phyloP scores from a whole-genome alignment of 1,140 invertebrate genomes.

The Gryllus bimaculatus region DNA sequence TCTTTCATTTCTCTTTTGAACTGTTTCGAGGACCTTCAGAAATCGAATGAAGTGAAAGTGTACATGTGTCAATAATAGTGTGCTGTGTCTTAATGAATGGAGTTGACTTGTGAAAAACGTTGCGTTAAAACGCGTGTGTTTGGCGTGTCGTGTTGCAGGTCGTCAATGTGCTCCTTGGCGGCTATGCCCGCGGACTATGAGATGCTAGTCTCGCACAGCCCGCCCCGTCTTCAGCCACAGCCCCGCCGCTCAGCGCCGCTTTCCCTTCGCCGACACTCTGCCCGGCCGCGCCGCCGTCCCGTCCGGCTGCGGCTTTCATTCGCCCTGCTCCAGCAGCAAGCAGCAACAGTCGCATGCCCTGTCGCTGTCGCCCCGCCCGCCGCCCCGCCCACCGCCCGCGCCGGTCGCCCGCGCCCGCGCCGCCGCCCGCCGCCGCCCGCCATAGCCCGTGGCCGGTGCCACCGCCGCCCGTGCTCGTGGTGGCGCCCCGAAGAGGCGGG shows the following conservation, averaged over 20 bases:
- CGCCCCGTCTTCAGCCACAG: conserved; percentile 33
- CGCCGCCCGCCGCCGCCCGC: conserved; percentile 22
- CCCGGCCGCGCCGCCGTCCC: conserved; percentile 32
- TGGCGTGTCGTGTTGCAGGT: conserved; percentile 8
- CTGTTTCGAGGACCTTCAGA: no score
- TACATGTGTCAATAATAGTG: no score
- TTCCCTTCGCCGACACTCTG: conserved; percentile 34
- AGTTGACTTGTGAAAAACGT: neutral
- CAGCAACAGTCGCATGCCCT: conserved; percentile 31
- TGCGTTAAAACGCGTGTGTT: neutral
- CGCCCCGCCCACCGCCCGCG: conserved; percentile 23
- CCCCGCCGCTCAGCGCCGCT: conserved; percentile 27
- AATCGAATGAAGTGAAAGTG: no score
- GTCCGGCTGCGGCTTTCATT: conserved; percentile 27
- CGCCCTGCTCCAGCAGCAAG: no score
- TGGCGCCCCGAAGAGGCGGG: conserved; percentile 32
- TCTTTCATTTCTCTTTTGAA: no score
- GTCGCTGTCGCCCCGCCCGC: neutral
- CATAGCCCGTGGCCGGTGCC: conserved; percentile 23
- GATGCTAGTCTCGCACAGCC: conserved; percentile 57
- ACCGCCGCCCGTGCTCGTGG: conserved; percentile 32
- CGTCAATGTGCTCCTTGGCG: conserved; percentile 20
- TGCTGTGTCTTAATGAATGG: neutral
- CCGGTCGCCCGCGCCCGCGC: conserved; percentile 27
- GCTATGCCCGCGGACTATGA: conserved; percentile 26